Evolutionary conservation across 2,888 invertebrate genomes (phyloP).

Genomic region (Synanthedon formicaeformis): DNA sequence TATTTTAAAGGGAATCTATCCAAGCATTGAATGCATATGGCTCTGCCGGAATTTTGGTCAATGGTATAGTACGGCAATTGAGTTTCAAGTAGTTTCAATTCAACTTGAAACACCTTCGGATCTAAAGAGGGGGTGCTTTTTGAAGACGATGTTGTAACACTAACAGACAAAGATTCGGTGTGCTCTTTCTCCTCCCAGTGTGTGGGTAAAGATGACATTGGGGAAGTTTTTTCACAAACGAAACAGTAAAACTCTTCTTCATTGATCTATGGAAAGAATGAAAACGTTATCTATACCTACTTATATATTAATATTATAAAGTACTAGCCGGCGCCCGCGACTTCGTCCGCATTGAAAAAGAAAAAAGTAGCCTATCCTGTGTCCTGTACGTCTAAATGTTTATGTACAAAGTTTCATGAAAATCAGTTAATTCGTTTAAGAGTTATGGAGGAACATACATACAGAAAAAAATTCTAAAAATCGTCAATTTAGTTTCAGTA

Average conservation of each 20-base stretch:
- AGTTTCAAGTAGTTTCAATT: conserved; percentile 12
- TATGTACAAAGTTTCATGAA: too few species aligned
- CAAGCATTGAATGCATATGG: conserved; percentile 28
- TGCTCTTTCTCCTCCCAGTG: conserved; percentile 14
- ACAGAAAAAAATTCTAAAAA: too few species aligned
- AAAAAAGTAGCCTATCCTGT: too few species aligned
- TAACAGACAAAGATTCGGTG: not conserved
- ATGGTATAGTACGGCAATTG: conserved; percentile 20
- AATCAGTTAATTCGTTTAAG: too few species aligned
- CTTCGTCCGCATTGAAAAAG: too few species aligned
- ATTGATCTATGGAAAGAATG: conserved; percentile 25
- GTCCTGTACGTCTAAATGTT: too few species aligned
- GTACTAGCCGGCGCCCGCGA: too few species aligned
- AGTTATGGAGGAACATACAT: too few species aligned
- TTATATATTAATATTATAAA: too few species aligned
- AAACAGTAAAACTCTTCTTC: conserved; percentile 31
- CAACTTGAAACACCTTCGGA: conserved; percentile 9
- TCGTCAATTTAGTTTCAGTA: too few species aligned
- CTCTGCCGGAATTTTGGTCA: conserved; percentile 15
- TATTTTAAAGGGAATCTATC: conserved; percentile 12
- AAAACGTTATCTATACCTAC: not conserved
- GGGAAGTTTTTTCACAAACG: conserved; percentile 22
- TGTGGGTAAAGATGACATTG: conserved; percentile 7
- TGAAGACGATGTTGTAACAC: conserved; percentile 1
- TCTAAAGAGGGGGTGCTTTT: conserved; percentile 1